Evolutionary conservation across 2,888 invertebrate genomes (phyloP), one percentile per base, ranked within the genome.

Genomic region (Dromius quadrimaculatus): DNA sequence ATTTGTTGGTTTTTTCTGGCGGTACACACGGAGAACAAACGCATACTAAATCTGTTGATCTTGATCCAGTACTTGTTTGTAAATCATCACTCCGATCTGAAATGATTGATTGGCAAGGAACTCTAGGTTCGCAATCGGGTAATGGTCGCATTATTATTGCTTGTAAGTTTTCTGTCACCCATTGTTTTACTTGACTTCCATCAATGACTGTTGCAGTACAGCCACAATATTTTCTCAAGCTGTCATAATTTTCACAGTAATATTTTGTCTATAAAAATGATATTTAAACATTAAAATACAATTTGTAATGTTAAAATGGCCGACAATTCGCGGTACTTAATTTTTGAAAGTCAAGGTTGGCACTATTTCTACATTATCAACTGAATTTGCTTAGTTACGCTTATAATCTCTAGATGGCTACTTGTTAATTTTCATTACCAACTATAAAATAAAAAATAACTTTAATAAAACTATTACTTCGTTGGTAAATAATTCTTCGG

Each of bases 231-330:
- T 79, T 81, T 71, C 79, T 77, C 28, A 83, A 57, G n/a, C 74
- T 73, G 3, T 80, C 82, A 73, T 83, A 83, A 73, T 81, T 77
- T 72, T 80, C 78, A 71, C 82, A 83, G 69, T 81, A 83, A 65
- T 77, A 81, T 36, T 77, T 75, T 47, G 81, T 73, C 77, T 80
- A 65, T 2, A 62, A 65, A 38, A 66, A 71, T 61, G 8, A 15
- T 13, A 61, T 66, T 62, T 4, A 23, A 65, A 68, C 54, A 28
- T 41, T 15, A 13, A 65, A 70, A 15, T 54, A 50, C 66, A 23
- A 63, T 20, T 23, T 6, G n/a, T n/a, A n/a, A n/a, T n/a, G n/a
- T n/a, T n/a, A n/a, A n/a, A n/a, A n/a, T n/a, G n/a, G n/a, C 11
- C 15, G n/a, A 68, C 28, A 22, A 68, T 28, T 11, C 8, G 19